These are phyloP conservation scores for Macropodus opercularis DNA, from an alignment of 2,797 vertebrate genomes.

Conservation along the genomic window DNA sequence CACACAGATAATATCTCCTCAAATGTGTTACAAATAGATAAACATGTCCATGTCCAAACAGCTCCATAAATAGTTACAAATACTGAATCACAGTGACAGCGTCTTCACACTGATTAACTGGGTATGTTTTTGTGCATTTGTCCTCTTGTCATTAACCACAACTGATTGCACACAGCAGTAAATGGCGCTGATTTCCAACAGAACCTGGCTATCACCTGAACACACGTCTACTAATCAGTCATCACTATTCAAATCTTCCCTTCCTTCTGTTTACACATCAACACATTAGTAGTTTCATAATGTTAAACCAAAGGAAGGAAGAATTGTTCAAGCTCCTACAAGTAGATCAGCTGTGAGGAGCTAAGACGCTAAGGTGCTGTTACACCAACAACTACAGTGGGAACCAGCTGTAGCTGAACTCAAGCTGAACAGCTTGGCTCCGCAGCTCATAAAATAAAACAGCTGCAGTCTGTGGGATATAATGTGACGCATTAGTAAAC, in stretches of 20 bases:
- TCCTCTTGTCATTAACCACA: conserved; percentile 7
- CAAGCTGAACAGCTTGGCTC: conserved; percentile 24
- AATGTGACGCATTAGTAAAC: conserved; percentile 14
- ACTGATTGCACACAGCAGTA: conserved; percentile 25
- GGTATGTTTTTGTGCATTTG: not conserved
- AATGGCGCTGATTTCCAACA: conserved; percentile 36
- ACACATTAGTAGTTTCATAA: conserved; percentile 55
- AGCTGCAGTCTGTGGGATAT: conserved; percentile 5
- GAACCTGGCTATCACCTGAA: conserved; percentile 9
- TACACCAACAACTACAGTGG: not conserved
- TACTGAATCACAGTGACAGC: not conserved
- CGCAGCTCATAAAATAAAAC: not conserved
- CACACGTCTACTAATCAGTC: conserved; percentile 46
- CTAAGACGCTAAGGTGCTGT: not conserved
- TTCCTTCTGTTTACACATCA: conserved; percentile 53
- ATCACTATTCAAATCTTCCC: conserved; percentile 8
- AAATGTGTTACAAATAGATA: not conserved
- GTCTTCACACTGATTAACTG: not conserved
- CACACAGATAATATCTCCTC: not conserved
- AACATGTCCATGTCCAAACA: not conserved
- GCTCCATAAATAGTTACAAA: not conserved
- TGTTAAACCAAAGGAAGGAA: conserved; percentile 26
- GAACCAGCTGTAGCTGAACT: conserved; percentile 26
- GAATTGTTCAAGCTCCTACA: conserved; percentile 24
- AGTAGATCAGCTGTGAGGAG: not conserved